These are phyloP conservation scores for Leiothrix lutea DNA, from an alignment of 2,113 vertebrate species.

Conservation along the genomic window DNA sequence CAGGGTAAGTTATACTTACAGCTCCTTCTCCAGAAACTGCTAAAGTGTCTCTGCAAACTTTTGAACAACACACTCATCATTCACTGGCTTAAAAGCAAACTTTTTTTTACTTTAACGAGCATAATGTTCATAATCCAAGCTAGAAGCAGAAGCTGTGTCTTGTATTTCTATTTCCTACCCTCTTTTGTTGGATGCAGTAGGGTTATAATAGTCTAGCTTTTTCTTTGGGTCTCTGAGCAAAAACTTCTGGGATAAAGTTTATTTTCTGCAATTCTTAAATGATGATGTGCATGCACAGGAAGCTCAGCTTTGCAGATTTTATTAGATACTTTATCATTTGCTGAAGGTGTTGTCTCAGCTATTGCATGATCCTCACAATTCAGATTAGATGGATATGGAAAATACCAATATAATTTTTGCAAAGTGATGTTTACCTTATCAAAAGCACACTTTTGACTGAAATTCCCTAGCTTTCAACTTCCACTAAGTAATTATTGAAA, in stretches of 20 bases:
- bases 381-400: neutral
- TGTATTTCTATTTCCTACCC: neutral
- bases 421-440: neutral
- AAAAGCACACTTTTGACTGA: neutral
- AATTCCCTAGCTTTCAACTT: neutral
- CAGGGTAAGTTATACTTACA: neutral
- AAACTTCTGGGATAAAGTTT: neutral
- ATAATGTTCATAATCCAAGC: neutral
- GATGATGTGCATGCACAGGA: neutral
- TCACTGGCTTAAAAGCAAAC: neutral
- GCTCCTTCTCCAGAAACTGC: neutral
- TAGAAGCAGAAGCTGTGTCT: neutral
- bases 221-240: neutral
- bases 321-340: neutral
- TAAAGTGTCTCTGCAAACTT: neutral
- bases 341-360: neutral
- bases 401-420: neutral
- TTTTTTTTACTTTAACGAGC: neutral
- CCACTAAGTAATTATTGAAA: neutral
- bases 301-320: neutral
- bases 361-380: neutral
- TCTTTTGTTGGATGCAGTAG: neutral
- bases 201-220: neutral
- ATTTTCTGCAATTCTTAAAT: neutral
- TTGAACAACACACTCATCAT: rapidly evolving